Base-by-base conservation (phyloP, 2,797 vertebrate species). In the Alouatta caraya region DNA sequence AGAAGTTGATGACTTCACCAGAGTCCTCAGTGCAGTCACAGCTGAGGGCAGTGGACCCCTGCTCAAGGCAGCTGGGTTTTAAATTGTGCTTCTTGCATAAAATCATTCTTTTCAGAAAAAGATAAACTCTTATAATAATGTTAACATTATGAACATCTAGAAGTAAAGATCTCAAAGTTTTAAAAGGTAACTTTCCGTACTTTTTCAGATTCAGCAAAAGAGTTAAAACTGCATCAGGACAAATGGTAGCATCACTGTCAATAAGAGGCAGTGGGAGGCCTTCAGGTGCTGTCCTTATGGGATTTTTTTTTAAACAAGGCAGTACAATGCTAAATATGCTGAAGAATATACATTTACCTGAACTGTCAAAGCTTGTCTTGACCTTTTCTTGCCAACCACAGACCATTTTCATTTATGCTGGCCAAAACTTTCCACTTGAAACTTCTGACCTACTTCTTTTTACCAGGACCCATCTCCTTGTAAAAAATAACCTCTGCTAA, bases 361-460 rank as follows among this genome's bases (percentile, higher is more conserved):
- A 89, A 88, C 50, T 26, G 17, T 52, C 46, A 84, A 94, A n/a
- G 85, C 42, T 57, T 57, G 14, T 30, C 46, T 75, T 90, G 81
- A 61, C 88, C 81, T 97, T 94, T 80, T 61, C 86, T 96, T 81
- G 55, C 46, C 67, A 89, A 91, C 75, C 72, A 96, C 91, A 97
- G 86, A 94, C 55, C 79, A 61, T 46, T 39, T 48, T 95, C 50
- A 52, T 81, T 57, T 81, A 83, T 2, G 8, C 21, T 78, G 88
- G n/a, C 19, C 61, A 79, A 70, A 83, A 93, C 5, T 95, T 92
- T 86, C 76, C 91, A 84, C 46, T 93, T 93, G 46, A 97, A 97
- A 95, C 84, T 95, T 96, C 82, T 84, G 76, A 96, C 86, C 83
- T 28, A 91, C 94, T 97, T 97, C 75, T 90, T 92, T 33, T 82